Conservation (phyloP, 1,140 invertebrate species). For the Drosophila virilis region DNA sequence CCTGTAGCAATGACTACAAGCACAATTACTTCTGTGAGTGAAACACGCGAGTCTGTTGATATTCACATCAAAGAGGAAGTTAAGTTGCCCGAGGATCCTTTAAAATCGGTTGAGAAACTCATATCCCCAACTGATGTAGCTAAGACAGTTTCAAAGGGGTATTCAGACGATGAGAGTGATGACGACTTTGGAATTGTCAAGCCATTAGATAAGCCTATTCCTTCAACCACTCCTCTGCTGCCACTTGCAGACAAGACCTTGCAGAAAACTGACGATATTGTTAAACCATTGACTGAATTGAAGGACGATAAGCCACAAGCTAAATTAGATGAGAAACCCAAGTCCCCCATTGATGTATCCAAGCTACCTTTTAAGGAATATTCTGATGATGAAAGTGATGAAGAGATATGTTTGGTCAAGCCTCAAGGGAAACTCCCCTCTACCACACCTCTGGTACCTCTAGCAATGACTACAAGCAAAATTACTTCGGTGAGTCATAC, state of each 20-base stretch:
- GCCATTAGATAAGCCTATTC: neutral
- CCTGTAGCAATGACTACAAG: no score
- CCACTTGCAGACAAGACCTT: neutral
- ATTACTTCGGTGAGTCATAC: no score
- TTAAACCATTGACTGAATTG: neutral
- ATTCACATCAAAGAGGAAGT: neutral
- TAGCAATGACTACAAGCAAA: no score
- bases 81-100: no score
- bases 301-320: neutral
- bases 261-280: neutral
- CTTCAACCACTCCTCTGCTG: neutral
- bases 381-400: constrained; percentile 2
- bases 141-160: constrained; percentile 6
- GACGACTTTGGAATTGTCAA: neutral
- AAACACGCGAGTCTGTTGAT: no score
- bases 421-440: neutral
- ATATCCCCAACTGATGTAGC: neutral
- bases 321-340: constrained; percentile 1
- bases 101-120: no score
- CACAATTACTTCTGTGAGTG: no score
- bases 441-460: neutral
- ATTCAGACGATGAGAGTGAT: constrained; percentile 26
- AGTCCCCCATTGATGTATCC: neutral
- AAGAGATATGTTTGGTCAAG: neutral
- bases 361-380: neutral